Percentiles rank a stretch among this genome's conserved stretches.
Conservation (phyloP, 2,113 vertebrate genomes). For the Morone chrysops region DNA sequence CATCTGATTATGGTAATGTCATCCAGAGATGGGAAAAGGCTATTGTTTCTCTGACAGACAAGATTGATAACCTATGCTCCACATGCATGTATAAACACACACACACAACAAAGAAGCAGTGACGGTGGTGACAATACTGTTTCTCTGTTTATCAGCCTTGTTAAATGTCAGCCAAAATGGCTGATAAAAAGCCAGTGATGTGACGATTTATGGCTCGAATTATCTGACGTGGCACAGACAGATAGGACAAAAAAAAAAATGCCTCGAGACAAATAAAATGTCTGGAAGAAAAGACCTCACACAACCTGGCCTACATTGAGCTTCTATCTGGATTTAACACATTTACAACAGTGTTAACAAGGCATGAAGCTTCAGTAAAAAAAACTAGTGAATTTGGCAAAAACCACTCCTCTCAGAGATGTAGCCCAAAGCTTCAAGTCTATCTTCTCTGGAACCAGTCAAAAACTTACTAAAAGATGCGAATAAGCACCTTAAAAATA, state of each 20-base stretch:
- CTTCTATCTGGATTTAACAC: background rate
- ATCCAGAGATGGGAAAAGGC: slow-evolving; percentile 32
- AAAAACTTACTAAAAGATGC: background rate
- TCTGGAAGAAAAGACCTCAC: background rate
- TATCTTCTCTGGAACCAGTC: background rate
- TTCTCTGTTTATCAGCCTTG: slow-evolving; percentile 35
- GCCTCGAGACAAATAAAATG: slow-evolving; percentile 22
- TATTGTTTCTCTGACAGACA: slow-evolving; percentile 67
- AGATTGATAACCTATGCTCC: slow-evolving; percentile 72
- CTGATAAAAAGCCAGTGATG: slow-evolving; percentile 48
- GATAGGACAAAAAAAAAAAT: background rate
- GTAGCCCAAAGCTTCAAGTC: background rate
- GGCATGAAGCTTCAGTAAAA: background rate
- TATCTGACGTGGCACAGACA: slow-evolving; percentile 16
- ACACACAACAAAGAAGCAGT: slow-evolving; percentile 9
- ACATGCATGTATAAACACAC: slow-evolving; percentile 19
- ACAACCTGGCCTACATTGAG: background rate
- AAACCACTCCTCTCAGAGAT: background rate
- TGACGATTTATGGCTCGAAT: slow-evolving; percentile 13
- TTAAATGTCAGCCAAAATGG: slow-evolving; percentile 40
- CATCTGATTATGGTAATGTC: slow-evolving; percentile 67
- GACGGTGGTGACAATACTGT: background rate
- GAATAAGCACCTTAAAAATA: background rate
- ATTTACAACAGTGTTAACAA: background rate
- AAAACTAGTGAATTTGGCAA: background rate